Percentiles rank a stretch among this genome's conserved stretches.
Evolutionary conservation across 2,797 vertebrate genomes (phyloP).

Genomic region (Oreonectes daqikongensis): DNA sequence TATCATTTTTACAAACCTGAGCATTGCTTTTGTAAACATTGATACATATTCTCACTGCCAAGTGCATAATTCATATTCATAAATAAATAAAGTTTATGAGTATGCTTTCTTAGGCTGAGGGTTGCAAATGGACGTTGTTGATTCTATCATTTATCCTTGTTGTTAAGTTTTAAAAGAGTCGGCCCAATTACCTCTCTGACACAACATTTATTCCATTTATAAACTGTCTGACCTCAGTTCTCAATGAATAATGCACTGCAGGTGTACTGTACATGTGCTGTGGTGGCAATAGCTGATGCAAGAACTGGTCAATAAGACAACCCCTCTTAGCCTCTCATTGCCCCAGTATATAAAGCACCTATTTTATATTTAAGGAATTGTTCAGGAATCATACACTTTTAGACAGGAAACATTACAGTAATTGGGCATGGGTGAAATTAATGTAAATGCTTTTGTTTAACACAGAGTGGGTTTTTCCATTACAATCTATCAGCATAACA

Average conservation of each 20-base stretch:
- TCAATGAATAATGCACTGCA: constrained; percentile 49
- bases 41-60: background rate
- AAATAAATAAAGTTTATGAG: constrained; percentile 28
- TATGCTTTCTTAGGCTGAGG: background rate
- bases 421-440: constrained; percentile 16
- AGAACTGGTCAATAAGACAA: constrained; percentile 41
- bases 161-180: constrained; percentile 51
- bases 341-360: background rate
- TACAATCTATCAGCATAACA: background rate
- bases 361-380: constrained; percentile 23
- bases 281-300: constrained; percentile 41
- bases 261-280: constrained; percentile 36
- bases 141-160: constrained; percentile 59
- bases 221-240: constrained; percentile 46
- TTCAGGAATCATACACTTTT: constrained; percentile 25
- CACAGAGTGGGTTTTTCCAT: background rate
- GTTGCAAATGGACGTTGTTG: background rate
- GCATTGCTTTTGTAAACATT: too few relatives aligned
- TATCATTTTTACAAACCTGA: too few relatives aligned
- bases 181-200: constrained; percentile 57
- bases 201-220: constrained; percentile 57
- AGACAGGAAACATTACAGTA: constrained; percentile 14
- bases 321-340: constrained; percentile 24
- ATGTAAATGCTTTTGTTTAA: background rate
- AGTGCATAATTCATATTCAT: background rate